Percentiles rank a stretch among this genome's conserved stretches.
Conservation (phyloP, 2,888 invertebrate species). For the Cantharis rustica region DNA sequence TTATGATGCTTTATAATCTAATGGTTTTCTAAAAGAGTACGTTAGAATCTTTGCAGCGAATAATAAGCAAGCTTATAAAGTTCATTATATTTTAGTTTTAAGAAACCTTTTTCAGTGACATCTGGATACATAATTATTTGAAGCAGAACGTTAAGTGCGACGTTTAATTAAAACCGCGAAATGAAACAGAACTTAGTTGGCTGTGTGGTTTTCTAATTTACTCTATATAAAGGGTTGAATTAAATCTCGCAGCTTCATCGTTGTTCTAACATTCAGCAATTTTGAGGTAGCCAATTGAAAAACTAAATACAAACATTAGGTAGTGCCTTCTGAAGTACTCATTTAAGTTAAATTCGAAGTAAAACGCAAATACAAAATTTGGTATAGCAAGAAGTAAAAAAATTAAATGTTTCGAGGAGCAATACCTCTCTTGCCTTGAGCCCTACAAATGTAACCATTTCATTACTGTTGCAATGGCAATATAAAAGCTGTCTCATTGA, state of each 20-base stretch:
- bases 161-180: slow-evolving; percentile 40
- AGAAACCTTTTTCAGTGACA: slow-evolving; percentile 21
- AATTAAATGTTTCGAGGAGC: slow-evolving; percentile 30
- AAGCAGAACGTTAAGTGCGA: slow-evolving; percentile 31
- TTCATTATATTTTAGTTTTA: slow-evolving; percentile 17
- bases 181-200: slow-evolving; percentile 35
- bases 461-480: slow-evolving; percentile 34
- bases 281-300: slow-evolving; percentile 16
- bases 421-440: slow-evolving; percentile 30
- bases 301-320: slow-evolving; percentile 18
- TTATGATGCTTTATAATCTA: not conserved
- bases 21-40: not conserved
- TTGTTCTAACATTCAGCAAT: slow-evolving; percentile 4
- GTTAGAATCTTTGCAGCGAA: not conserved
- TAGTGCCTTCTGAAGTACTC: slow-evolving; percentile 6
- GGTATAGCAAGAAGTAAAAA: slow-evolving; percentile 25
- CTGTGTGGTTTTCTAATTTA: slow-evolving; percentile 37
- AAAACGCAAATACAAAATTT: slow-evolving; percentile 25
- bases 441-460: slow-evolving; percentile 36
- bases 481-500: slow-evolving; percentile 32
- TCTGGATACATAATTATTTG: slow-evolving; percentile 33
- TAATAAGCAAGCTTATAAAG: slow-evolving; percentile 1
- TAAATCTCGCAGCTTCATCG: slow-evolving; percentile 24
- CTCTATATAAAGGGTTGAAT: slow-evolving; percentile 27
- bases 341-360: slow-evolving; percentile 16